Percentiles rank a stretch among this genome's conserved stretches.
Conservation (phyloP, 2,888 invertebrate species). For the Drosophila subquinaria region DNA sequence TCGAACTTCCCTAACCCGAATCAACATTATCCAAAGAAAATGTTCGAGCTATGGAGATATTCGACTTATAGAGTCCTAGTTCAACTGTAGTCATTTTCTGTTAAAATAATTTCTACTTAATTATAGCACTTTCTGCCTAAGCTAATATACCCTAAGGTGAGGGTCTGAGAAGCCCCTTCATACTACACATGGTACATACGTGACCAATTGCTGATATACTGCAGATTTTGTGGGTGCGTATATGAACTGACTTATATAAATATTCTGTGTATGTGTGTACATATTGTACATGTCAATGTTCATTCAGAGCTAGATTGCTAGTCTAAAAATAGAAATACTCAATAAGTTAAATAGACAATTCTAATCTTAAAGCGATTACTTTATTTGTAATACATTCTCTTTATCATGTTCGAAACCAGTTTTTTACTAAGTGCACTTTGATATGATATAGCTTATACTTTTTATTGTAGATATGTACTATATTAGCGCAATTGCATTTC, state of each 20-base stretch:
- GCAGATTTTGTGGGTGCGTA: constrained; percentile 1
- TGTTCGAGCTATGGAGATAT: too few relatives aligned
- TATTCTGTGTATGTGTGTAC: constrained; percentile 9
- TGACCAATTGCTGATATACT: constrained; percentile 38
- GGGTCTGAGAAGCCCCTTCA: not conserved
- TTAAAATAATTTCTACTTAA: too few relatives aligned
- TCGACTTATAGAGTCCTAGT: too few relatives aligned
- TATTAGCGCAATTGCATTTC: constrained; percentile 11
- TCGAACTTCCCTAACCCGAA: too few relatives aligned
- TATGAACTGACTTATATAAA: not conserved
- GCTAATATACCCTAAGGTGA: not conserved
- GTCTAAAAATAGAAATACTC: not conserved
- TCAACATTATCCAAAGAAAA: too few relatives aligned
- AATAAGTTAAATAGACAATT: not conserved
- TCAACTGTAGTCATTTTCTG: too few relatives aligned
- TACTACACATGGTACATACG: constrained; percentile 32
- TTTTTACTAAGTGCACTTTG: not conserved
- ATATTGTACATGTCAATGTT: constrained; percentile 1
- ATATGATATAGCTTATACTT: constrained; percentile 1
- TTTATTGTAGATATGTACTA: not conserved
- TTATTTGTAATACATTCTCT: not conserved
- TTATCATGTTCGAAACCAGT: not conserved
- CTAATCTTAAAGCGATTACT: not conserved
- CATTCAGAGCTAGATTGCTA: not conserved
- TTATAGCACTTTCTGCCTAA: not conserved